Percentiles rank a stretch among this genome's conserved stretches.
These are phyloP conservation scores for Leucophenga maculata DNA, from an alignment of 2,888 invertebrate genomes.

Conservation along the genomic window DNA sequence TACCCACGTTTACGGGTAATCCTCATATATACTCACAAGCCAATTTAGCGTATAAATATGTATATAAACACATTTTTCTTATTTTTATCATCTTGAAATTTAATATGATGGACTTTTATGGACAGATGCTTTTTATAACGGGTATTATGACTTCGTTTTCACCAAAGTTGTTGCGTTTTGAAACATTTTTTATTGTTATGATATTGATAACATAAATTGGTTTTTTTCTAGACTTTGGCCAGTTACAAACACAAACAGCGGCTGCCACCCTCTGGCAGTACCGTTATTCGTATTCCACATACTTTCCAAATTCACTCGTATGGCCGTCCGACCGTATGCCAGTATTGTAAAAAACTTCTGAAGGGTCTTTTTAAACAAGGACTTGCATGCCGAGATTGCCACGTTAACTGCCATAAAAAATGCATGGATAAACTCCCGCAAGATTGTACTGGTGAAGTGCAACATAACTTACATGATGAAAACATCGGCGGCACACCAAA, in stretches of 20 bases:
- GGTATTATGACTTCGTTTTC: no score
- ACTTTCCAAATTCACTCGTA: slow-evolving; percentile 98
- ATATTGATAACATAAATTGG: neutral
- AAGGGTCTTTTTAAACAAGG: slow-evolving; percentile 97
- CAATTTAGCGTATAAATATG: no score
- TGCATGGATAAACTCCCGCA: slow-evolving; percentile 91
- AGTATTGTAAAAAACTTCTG: slow-evolving; percentile 94
- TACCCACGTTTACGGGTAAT: no score
- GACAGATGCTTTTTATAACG: no score
- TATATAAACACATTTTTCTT: no score
- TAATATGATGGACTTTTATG: no score
- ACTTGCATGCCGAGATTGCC: slow-evolving; percentile 96
- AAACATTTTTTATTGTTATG: neutral
- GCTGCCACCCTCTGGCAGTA: slow-evolving; percentile 80
- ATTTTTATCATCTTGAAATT: no score
- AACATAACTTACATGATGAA: slow-evolving; percentile 72
- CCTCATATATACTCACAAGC: no score
- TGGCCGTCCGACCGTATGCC: slow-evolving; percentile 96
- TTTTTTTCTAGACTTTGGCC: slow-evolving; percentile 66
- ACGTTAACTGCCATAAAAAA: slow-evolving; percentile 96
- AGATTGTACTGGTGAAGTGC: slow-evolving; percentile 88
- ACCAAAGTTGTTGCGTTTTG: no score
- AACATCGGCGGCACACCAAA: slow-evolving; percentile 55
- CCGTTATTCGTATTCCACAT: slow-evolving; percentile 87
- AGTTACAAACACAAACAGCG: slow-evolving; percentile 73